phyloP scores from a whole-genome alignment of 1,140 invertebrate genomes.

The Diabrotica virgifera region DNA sequence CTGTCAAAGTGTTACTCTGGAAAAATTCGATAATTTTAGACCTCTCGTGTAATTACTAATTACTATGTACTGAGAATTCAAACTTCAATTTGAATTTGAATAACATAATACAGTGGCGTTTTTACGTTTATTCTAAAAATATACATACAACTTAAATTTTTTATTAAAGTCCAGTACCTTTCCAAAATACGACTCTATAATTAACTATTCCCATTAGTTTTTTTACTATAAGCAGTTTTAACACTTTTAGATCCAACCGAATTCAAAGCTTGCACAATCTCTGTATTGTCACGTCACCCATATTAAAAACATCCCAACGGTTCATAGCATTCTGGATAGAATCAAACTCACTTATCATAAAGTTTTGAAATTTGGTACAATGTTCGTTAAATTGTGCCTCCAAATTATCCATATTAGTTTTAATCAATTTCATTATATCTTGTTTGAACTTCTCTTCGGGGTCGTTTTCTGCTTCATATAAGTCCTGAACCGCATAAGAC shows the following conservation, averaged over 20 bases:
- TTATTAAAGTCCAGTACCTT: too few species aligned
- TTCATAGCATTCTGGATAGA: slow-evolving; percentile 22
- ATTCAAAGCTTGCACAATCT: slow-evolving; percentile 9
- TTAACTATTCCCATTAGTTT: background rate
- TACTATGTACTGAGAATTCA: too few species aligned
- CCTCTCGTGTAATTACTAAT: too few species aligned
- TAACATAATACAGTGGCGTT: too few species aligned
- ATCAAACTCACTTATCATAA: slow-evolving; percentile 26
- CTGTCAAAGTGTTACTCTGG: too few species aligned
- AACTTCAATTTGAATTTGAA: too few species aligned
- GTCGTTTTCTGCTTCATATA: background rate
- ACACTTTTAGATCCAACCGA: slow-evolving; percentile 4
- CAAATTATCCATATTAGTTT: slow-evolving; percentile 25
- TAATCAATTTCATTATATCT: slow-evolving; percentile 23
- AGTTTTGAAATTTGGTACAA: slow-evolving; percentile 24
- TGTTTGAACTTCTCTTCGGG: slow-evolving; percentile 25
- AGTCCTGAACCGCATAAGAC: background rate
- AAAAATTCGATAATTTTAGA: too few species aligned
- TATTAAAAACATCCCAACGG: slow-evolving; percentile 17
- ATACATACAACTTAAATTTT: too few species aligned
- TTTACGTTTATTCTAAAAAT: too few species aligned
- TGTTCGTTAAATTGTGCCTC: slow-evolving; percentile 28
- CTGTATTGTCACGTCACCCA: slow-evolving; percentile 3
- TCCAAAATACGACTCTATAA: too few species aligned
- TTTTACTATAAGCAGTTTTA: background rate